These are phyloP conservation scores for Rhingia campestris DNA, from an alignment of 2,888 invertebrate genomes.

Conservation along the genomic window DNA sequence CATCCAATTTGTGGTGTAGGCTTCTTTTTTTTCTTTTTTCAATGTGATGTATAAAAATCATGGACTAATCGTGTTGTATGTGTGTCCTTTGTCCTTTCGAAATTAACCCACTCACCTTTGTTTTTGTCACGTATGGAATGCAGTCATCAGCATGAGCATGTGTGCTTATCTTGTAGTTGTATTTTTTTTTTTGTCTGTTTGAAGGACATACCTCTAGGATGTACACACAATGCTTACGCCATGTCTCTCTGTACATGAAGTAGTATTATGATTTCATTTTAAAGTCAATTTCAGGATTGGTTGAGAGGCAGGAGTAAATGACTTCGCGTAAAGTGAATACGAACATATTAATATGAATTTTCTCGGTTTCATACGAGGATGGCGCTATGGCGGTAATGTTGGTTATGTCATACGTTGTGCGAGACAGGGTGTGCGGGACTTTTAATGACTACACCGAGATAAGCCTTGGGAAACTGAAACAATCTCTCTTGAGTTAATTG, in stretches of 20 bases:
- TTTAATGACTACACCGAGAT: constrained; percentile 70
- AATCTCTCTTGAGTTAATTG: constrained; percentile 74
- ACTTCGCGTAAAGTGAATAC: constrained; percentile 69
- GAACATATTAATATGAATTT: constrained; percentile 70
- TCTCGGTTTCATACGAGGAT: constrained; percentile 7
- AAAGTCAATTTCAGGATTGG: constrained; percentile 42
- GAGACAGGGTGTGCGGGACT: constrained; percentile 68
- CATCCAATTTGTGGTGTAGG: constrained; percentile 26
- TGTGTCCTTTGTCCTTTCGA: constrained; percentile 65
- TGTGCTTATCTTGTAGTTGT: constrained; percentile 36
- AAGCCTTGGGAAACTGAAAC: constrained; percentile 74
- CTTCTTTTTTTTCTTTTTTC: constrained; percentile 22
- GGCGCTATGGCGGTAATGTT: background rate
- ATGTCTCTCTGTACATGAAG: background rate
- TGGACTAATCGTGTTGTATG: constrained; percentile 68
- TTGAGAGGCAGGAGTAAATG: constrained; percentile 34
- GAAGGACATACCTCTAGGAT: constrained; percentile 45
- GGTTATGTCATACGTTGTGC: constrained; percentile 62
- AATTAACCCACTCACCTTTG: constrained; percentile 69
- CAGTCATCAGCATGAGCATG: constrained; percentile 35
- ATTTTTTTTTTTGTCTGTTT: background rate
- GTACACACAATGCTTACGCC: background rate
- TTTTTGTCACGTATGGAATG: constrained; percentile 21
- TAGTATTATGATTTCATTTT: constrained; percentile 58
- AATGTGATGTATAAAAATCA: constrained; percentile 32